phyloP scores from a whole-genome alignment of 2,797 vertebrate species.

The Taenioides sp. region DNA sequence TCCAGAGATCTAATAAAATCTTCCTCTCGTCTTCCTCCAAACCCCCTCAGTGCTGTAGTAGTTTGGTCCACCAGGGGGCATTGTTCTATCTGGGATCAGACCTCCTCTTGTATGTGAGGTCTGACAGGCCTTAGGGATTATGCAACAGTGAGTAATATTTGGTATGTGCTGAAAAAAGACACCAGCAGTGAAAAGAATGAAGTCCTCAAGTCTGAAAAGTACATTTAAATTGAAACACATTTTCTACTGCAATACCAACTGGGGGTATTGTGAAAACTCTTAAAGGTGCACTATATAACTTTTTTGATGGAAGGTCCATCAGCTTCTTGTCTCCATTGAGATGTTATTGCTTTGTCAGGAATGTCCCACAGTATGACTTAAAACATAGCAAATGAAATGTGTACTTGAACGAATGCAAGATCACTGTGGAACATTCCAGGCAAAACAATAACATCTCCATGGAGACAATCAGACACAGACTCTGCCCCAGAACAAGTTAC shows the following conservation, averaged over 20 bases:
- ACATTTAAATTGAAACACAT: neutral
- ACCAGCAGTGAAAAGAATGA: neutral
- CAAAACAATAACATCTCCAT: neutral
- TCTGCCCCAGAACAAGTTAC: too few relatives aligned
- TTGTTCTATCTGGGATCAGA: slow-evolving; percentile 36
- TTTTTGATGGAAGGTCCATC: neutral
- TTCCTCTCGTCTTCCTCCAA: too few relatives aligned
- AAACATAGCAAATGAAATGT: neutral
- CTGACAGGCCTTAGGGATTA: slow-evolving; percentile 53
- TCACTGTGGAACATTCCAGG: too few relatives aligned
- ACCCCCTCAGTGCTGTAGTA: neutral
- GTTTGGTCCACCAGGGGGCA: slow-evolving; percentile 50
- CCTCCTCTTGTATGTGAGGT: slow-evolving; percentile 15
- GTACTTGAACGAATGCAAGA: too few relatives aligned
- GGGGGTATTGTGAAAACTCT: neutral
- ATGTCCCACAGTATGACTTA: neutral
- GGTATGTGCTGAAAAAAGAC: slow-evolving; percentile 23
- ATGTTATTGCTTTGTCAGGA: neutral
- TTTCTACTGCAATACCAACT: neutral
- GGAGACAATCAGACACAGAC: neutral
- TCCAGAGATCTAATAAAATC: too few relatives aligned
- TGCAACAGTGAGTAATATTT: slow-evolving; percentile 67
- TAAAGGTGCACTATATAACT: neutral
- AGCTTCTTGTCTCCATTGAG: slow-evolving; percentile 19
- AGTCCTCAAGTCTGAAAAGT: slow-evolving; percentile 1